These are phyloP conservation scores for Trichechus manatus DNA, from an alignment of 2,113 vertebrate species.

Conservation along the genomic window DNA sequence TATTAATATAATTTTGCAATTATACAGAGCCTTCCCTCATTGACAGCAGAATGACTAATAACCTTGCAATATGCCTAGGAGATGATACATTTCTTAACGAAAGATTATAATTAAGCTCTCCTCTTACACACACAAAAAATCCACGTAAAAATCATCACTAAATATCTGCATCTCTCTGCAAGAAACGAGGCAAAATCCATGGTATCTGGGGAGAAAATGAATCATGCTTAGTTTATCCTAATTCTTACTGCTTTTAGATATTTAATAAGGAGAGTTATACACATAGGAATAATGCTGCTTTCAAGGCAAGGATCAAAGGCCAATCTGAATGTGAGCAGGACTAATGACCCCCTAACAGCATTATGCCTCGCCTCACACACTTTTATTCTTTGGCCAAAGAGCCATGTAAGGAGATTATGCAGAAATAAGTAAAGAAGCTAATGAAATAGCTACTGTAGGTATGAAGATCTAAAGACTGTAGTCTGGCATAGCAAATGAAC, in stretches of 20 bases:
- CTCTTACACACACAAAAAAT: slow-evolving; percentile 61
- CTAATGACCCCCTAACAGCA: slow-evolving; percentile 29
- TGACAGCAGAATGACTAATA: slow-evolving; percentile 71
- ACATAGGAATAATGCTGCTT: not conserved
- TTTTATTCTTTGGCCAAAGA: slow-evolving; percentile 52
- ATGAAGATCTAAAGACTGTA: slow-evolving; percentile 37
- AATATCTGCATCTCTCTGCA: slow-evolving; percentile 66
- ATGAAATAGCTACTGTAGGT: slow-evolving; percentile 48
- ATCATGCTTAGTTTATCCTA: slow-evolving; percentile 45
- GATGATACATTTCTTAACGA: slow-evolving; percentile 75
- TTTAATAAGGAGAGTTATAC: slow-evolving; percentile 65
- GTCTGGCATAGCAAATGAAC: slow-evolving; percentile 58
- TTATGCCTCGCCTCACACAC: not conserved
- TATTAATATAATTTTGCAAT: slow-evolving; percentile 66
- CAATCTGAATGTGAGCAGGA: slow-evolving; percentile 34
- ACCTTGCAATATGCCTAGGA: slow-evolving; percentile 67
- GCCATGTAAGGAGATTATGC: slow-evolving; percentile 25
- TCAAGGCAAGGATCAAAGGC: slow-evolving; percentile 34
- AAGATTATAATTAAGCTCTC: slow-evolving; percentile 75
- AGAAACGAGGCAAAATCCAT: slow-evolving; percentile 55
- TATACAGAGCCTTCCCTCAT: slow-evolving; percentile 52
- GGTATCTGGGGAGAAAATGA: slow-evolving; percentile 35
- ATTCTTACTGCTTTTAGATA: slow-evolving; percentile 53
- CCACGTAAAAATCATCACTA: slow-evolving; percentile 64
- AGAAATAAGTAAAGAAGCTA: slow-evolving; percentile 65